A percentile compares a stretch with the other conserved stretches of the same genome.
phyloP scores from a whole-genome alignment of 2,888 invertebrate genomes.

The Lepidochitona cinerea region DNA sequence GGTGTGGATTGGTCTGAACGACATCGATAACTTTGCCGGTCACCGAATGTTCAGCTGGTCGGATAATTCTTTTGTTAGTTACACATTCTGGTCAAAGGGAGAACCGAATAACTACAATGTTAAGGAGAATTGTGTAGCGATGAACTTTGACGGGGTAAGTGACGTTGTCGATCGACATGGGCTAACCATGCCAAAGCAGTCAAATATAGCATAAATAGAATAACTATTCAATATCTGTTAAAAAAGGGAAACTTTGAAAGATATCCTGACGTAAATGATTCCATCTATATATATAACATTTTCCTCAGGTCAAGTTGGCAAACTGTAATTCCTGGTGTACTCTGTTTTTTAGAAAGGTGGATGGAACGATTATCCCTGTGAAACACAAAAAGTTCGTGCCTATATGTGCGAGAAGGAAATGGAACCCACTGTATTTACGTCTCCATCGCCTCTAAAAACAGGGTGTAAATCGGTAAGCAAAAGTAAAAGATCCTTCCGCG shows the following conservation, averaged over 20 bases:
- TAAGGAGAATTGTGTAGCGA: neutral
- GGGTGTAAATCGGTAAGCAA: neutral
- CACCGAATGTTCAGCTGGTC: constrained; percentile 23
- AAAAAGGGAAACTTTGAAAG: too few species aligned
- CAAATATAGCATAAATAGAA: too few species aligned
- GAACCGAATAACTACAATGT: neutral
- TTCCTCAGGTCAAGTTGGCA: too few species aligned
- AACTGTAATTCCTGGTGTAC: too few species aligned
- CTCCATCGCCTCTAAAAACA: neutral
- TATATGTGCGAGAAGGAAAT: neutral
- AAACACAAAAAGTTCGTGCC: neutral
- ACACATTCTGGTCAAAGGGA: constrained; percentile 8
- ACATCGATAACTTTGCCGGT: neutral
- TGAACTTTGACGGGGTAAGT: neutral
- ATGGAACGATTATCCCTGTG: neutral
- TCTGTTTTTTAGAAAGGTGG: neutral
- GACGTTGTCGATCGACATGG: too few species aligned
- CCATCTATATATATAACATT: too few species aligned
- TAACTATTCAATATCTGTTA: too few species aligned
- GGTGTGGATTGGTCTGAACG: constrained; percentile 32
- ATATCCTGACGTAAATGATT: too few species aligned
- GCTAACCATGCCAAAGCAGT: too few species aligned
- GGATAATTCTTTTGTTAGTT: constrained; percentile 17
- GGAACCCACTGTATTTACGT: neutral
- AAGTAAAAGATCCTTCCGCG: neutral